phyloP scores from a whole-genome alignment of 2,888 invertebrate species.

The Synergus umbraculus region DNA sequence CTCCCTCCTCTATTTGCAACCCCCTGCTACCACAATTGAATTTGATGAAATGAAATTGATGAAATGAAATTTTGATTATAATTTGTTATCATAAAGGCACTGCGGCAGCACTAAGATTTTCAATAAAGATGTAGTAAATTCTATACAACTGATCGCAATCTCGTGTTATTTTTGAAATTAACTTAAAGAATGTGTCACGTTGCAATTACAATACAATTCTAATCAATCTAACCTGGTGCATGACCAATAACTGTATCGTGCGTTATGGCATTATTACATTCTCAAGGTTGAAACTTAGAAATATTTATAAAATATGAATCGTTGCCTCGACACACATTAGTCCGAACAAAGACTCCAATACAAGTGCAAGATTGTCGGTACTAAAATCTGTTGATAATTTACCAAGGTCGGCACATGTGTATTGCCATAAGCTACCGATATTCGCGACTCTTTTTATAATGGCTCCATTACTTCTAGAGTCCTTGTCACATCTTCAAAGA shows the following conservation, averaged over 20 bases:
- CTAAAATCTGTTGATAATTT: conserved; percentile 57
- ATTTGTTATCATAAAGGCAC: no score
- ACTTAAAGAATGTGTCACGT: conserved; percentile 3
- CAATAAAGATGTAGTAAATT: not conserved
- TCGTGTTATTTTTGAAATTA: not conserved
- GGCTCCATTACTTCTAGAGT: conserved; percentile 15
- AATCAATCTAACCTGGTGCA: conserved; percentile 45
- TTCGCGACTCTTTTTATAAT: not conserved
- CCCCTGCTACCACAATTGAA: not conserved
- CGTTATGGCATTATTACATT: conserved; percentile 49
- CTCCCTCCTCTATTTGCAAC: not conserved
- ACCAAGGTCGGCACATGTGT: conserved; percentile 52
- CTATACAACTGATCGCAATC: not conserved
- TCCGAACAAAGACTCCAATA: conserved; percentile 52
- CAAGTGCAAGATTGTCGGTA: conserved; percentile 46
- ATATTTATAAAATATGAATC: conserved; percentile 56
- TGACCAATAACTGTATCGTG: conserved; percentile 55
- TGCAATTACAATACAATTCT: conserved; percentile 13
- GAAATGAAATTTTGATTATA: no score
- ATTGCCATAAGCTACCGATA: conserved; percentile 47
- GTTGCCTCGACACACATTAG: conserved; percentile 57
- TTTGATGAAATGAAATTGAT: no score
- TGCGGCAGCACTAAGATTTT: not conserved
- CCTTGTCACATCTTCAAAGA: conserved; percentile 9
- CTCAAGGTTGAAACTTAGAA: conserved; percentile 53